Percentiles rank a stretch among this genome's conserved stretches.
Evolutionary conservation across 2,888 invertebrate genomes (phyloP).

Genomic region (Scaptomyza parva): DNA sequence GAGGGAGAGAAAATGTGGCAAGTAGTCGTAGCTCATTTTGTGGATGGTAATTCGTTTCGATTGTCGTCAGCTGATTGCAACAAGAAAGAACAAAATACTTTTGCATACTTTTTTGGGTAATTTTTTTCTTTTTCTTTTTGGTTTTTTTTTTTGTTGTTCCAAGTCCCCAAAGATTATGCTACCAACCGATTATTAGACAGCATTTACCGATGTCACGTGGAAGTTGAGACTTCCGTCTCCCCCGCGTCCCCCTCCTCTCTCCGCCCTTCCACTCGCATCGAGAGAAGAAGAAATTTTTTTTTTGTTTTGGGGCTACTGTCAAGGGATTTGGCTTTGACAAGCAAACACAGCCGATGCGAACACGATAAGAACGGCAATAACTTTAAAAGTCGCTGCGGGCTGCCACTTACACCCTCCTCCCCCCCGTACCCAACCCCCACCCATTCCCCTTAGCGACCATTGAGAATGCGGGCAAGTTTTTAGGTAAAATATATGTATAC

Average conservation of each 20-base stretch:
- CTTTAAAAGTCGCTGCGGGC: slow-evolving; percentile 74
- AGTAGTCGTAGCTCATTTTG: slow-evolving; percentile 30
- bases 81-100: slow-evolving; percentile 52
- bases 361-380: slow-evolving; percentile 71
- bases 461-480: slow-evolving; percentile 42
- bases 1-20: too few species aligned
- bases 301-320: slow-evolving; percentile 41
- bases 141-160: slow-evolving; percentile 19
- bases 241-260: not conserved
- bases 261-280: not conserved
- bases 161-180: slow-evolving; percentile 48
- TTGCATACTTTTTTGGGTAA: slow-evolving; percentile 47
- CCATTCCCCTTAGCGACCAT: not conserved
- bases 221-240: slow-evolving; percentile 14
- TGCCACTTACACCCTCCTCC: not conserved
- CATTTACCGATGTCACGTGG: slow-evolving; percentile 64
- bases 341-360: slow-evolving; percentile 48
- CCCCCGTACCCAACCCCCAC: not conserved
- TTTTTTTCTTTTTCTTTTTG: slow-evolving; percentile 39
- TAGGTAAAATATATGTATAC: slow-evolving; percentile 15
- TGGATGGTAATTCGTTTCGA: slow-evolving; percentile 59
- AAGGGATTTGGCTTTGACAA: slow-evolving; percentile 64
- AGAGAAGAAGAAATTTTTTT: not conserved
- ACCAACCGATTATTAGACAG: slow-evolving; percentile 55
- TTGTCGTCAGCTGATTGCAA: slow-evolving; percentile 53